Base-by-base conservation (phyloP, 2,888 invertebrate species). In the Spodoptera picta region DNA sequence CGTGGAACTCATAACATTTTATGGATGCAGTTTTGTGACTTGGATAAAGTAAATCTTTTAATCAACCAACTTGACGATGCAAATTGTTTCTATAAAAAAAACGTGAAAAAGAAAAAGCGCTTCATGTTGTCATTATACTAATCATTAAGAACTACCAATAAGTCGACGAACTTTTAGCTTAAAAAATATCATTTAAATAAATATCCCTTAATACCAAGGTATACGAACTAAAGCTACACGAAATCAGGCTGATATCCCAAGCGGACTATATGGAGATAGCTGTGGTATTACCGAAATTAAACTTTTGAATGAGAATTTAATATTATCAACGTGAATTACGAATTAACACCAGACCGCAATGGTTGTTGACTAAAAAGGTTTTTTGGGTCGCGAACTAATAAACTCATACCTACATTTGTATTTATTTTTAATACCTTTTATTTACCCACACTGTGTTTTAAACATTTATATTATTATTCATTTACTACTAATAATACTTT, bases 291-390 rank as follows among this genome's bases (percentile, higher is more conserved):
- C 6, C 42, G 42, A 49, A 65, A 47, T 59, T 50, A n/a, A 48
- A 48, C 5, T 58, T 14, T 31, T 9, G 9, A 31, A 45, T 65
- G 53, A 45, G 42, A 47, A 48, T 54, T 45, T 57, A 43, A 57
- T 64, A 44, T 31, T 50, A 47, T 47, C 43, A 47, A 55, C 23
- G 55, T 69, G 44, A 54, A 71, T 59, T 49, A 42, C 54, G 0
- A 54, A 58, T 58, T 47, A 47, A 19, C 23, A 23, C 11, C 36
- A 11, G 19, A 24, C 47, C 12, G 41, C 31, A 0, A 19, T 48
- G 44, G 48, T 43, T 70, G 42, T 24, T 36, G n/a, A 43, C 24
- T 27, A 14, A 36, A 14, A 62, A 19, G 2, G 4, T 6, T 62
- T 62, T 47, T 42, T 10, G 46, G 54, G 31, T 47, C 14, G n/a